These are phyloP conservation scores for Osmerus eperlanus DNA, from an alignment of 2,113 vertebrate species.

Conservation along the genomic window DNA sequence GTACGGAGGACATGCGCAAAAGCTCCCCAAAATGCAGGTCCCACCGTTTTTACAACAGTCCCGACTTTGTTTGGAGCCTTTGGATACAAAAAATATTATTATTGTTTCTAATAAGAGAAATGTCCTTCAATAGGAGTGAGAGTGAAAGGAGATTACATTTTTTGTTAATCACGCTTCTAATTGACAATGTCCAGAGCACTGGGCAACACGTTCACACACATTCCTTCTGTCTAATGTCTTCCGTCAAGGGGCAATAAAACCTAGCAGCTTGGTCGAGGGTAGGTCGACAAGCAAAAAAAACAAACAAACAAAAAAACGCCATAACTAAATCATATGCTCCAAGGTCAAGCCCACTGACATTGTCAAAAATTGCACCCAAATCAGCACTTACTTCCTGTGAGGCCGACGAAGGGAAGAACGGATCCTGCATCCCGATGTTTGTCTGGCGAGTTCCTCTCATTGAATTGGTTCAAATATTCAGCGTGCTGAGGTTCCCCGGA, in stretches of 20 bases:
- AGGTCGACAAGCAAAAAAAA: not conserved
- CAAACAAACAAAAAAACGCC: not conserved
- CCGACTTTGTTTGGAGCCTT: constrained; percentile 69
- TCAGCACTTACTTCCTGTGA: constrained; percentile 42
- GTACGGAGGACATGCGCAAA: constrained; percentile 63
- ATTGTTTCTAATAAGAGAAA: not conserved
- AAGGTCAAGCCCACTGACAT: constrained; percentile 3
- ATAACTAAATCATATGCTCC: not conserved
- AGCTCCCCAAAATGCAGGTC: constrained; percentile 71
- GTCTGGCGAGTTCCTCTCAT: constrained; percentile 44
- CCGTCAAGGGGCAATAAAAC: constrained; percentile 14
- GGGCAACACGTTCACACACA: not conserved
- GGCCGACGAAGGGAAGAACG: constrained; percentile 43
- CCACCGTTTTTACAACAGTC: constrained; percentile 73
- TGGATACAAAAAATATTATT: not conserved
- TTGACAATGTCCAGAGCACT: not conserved
- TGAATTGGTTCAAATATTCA: constrained; percentile 44
- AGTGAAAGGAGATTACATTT: not conserved
- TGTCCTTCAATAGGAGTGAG: not conserved
- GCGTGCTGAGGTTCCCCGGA: constrained; percentile 21
- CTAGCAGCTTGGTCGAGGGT: not conserved
- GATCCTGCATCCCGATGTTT: constrained; percentile 26
- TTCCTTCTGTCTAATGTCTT: not conserved
- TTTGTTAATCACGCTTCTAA: too few species aligned
- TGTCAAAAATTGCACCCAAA: not conserved